phyloP scores from a whole-genome alignment of 2,797 vertebrate genomes.

The Distichodus sexfasciatus region DNA sequence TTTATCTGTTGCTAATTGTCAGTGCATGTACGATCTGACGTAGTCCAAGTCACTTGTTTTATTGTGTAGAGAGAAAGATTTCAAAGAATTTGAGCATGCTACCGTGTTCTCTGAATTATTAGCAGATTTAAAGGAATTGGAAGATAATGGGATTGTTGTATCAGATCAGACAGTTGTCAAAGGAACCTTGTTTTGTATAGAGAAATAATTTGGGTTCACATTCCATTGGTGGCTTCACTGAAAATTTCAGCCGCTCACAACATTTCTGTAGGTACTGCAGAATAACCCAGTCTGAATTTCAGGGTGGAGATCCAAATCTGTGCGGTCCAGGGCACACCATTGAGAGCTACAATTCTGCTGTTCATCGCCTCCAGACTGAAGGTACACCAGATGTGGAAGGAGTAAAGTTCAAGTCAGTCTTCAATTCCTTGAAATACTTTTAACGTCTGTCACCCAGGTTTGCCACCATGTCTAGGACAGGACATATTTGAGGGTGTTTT shows the following conservation, averaged over 20 bases:
- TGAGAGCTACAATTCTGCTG: constrained; percentile 15
- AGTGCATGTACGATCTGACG: constrained; percentile 7
- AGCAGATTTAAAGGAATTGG: no score
- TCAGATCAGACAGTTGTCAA: no score
- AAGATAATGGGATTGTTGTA: no score
- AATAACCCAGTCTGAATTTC: no score
- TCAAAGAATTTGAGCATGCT: no score
- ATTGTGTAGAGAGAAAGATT: no score
- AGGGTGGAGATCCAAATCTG: no score
- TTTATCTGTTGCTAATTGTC: constrained; percentile 26
- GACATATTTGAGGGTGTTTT: constrained; percentile 10
- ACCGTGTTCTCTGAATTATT: no score
- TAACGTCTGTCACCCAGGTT: not conserved
- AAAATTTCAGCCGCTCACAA: constrained; percentile 18
- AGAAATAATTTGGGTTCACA: no score
- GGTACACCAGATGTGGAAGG: not conserved
- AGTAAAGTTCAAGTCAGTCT: constrained; percentile 15
- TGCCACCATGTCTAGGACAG: constrained; percentile 22
- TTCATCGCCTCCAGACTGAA: not conserved
- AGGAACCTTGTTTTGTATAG: no score
- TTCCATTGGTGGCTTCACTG: not conserved
- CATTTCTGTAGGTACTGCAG: constrained; percentile 12
- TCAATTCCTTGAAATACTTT: constrained; percentile 16
- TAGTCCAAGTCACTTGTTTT: constrained; percentile 1
- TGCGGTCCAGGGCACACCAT: not conserved